Base-by-base conservation (phyloP, 2,888 invertebrate species). In the Rhyacophila evoluta region DNA sequence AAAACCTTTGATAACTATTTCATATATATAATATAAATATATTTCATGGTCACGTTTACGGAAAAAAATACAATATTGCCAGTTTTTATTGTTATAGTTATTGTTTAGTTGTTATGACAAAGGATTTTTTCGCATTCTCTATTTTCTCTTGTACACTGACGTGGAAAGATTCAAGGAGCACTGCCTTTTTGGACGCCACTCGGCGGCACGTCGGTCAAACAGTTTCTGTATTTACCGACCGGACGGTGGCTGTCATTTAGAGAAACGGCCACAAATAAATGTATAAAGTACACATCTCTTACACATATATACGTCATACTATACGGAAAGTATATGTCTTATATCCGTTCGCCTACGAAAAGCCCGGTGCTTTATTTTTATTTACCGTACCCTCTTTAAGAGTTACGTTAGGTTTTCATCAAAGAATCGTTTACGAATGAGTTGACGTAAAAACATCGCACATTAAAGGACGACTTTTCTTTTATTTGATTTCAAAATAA, bases 151-250 rank as follows among this genome's bases (percentile, higher is more conserved):
- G 55, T 19, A 55, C 19, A 25, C 55, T 25, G 55, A 55, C 55
- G 55, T 25, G 55, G 55, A 55, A 55, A n/a, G 55, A 19, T 55
- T 55, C 55, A 55, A 55, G 55, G 19, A 55, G 15, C 55, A 55
- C 55, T 55, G 55, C 55, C 25, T 19, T 55, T 55, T 55, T 55
- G 55, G 55, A 19, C 19, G 55, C 19, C 55, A 55, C 19, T 25
- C 55, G 8, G 55, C 55, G 36, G 77, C 37, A 70, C 76, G 80
- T 38, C 75, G 77, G 77, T 77, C 80, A 80, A 77, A 77, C 73
- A 71, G 76, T 55, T 80, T 38, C 37, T 33, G 12, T 74, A 33
- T 77, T 80, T 77, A 72, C 80, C 74, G 41, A 77, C 74, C 70
- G 71, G 41, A 38, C 68, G 75, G 36, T 72, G 41, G 41, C 75